A percentile compares a stretch with the other conserved stretches of the same genome.
These are phyloP conservation scores for Cydia fagiglandana DNA, from an alignment of 1,140 invertebrate genomes.

Conservation along the genomic window DNA sequence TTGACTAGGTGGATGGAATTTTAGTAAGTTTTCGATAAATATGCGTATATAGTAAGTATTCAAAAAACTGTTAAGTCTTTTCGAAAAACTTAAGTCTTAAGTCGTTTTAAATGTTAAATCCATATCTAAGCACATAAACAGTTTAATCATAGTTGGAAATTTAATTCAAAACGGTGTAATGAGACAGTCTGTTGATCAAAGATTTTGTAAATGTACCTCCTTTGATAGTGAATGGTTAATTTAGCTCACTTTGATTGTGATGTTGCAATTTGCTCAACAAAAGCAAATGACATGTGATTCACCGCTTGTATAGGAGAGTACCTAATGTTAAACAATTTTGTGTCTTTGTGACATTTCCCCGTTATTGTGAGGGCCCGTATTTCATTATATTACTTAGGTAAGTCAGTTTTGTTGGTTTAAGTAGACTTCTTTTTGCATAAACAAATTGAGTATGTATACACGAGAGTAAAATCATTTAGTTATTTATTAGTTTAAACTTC, in stretches of 20 bases:
- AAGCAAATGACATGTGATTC: background rate
- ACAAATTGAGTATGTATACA: too few species aligned
- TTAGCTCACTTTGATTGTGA: constrained; percentile 8
- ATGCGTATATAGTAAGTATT: too few species aligned
- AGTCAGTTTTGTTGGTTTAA: too few species aligned
- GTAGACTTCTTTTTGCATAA: too few species aligned
- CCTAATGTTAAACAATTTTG: background rate
- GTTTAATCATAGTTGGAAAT: background rate
- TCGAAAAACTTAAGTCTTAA: background rate
- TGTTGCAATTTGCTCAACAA: background rate
- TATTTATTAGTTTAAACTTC: too few species aligned
- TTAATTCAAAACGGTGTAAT: background rate
- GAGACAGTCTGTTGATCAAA: background rate
- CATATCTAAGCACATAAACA: background rate
- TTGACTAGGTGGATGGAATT: too few species aligned
- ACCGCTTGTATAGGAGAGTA: background rate
- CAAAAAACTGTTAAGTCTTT: too few species aligned
- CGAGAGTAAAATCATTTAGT: too few species aligned
- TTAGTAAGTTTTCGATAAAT: too few species aligned
- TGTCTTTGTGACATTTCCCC: too few species aligned
- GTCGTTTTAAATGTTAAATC: background rate
- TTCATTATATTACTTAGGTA: too few species aligned
- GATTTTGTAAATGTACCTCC: background rate
- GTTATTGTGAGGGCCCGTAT: too few species aligned
- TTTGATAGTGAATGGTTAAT: background rate